These are phyloP conservation scores for Nematopogon swammerdamellus DNA, from an alignment of 2,888 invertebrate genomes.

Conservation along the genomic window DNA sequence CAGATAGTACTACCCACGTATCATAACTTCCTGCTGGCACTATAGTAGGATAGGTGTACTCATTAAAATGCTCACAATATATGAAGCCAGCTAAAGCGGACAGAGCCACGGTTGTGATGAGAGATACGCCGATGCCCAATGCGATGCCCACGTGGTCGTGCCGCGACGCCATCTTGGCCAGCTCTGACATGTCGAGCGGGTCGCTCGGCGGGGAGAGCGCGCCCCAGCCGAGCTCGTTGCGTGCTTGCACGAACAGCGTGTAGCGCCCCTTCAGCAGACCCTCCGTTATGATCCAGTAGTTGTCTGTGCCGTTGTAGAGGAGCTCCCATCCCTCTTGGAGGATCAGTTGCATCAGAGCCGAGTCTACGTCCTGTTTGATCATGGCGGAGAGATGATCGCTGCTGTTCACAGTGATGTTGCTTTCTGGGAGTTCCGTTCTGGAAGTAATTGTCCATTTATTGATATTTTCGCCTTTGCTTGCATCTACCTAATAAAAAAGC, in stretches of 20 bases:
- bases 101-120: conserved; percentile 34
- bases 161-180: conserved; percentile 41
- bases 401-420: conserved; percentile 27
- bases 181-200: conserved; percentile 11
- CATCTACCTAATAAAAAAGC: too few species aligned
- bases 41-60: too few species aligned
- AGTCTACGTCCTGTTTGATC: conserved; percentile 30
- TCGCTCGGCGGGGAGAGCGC: conserved; percentile 67
- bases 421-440: conserved; percentile 7
- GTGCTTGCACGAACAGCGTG: conserved; percentile 73
- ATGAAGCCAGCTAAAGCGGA: conserved; percentile 10
- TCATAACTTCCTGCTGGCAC: too few species aligned
- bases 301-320: conserved; percentile 75
- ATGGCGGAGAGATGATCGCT: conserved; percentile 26
- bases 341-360: conserved; percentile 32
- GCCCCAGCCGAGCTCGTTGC: conserved; percentile 81
- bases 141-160: conserved; percentile 54
- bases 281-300: conserved; percentile 76
- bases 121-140: conserved; percentile 62
- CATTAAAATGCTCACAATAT: conserved; percentile 4
- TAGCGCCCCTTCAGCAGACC: conserved; percentile 61
- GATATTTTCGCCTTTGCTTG: too few species aligned
- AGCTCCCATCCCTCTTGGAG: conserved; percentile 54
- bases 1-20: too few species aligned
- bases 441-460: too few species aligned